phyloP scores from a whole-genome alignment of 2,113 vertebrate genomes.

The Spheniscus mendiculus region DNA sequence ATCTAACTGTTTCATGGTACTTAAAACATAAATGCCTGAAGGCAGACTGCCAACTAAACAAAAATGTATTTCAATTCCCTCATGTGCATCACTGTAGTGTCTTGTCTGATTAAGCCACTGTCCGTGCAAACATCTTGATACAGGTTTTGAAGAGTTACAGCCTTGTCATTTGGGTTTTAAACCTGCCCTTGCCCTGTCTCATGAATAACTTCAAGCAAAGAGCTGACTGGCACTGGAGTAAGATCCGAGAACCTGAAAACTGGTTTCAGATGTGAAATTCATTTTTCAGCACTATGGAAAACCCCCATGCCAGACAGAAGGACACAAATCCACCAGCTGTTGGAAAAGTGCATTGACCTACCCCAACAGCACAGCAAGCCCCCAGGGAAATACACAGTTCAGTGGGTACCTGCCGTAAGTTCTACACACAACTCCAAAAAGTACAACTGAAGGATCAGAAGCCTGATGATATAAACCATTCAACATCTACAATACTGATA shows the following conservation, averaged over 20 bases:
- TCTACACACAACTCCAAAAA: neutral
- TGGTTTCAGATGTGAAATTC: neutral
- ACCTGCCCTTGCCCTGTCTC: neutral
- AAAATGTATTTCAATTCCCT: neutral
- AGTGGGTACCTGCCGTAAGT: accelerated
- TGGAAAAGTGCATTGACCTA: neutral
- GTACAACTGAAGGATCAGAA: neutral
- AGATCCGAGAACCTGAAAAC: neutral
- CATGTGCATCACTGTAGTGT: neutral
- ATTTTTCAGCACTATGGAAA: neutral
- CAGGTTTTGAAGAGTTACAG: neutral
- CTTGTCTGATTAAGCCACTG: neutral
- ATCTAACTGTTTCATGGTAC: neutral
- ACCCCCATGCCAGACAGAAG: neutral
- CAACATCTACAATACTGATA: accelerated
- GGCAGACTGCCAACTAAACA: neutral
- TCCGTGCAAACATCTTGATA: neutral
- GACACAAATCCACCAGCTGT: neutral
- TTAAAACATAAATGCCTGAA: neutral
- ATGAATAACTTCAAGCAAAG: neutral
- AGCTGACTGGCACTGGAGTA: neutral
- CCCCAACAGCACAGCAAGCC: neutral
- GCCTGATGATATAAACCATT: too few relatives aligned
- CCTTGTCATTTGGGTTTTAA: neutral
- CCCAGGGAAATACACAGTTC: neutral